Percentiles rank a stretch among this genome's conserved stretches.
Conservation (phyloP, 2,888 invertebrate species). For the Mimumesa dahlbomi region DNA sequence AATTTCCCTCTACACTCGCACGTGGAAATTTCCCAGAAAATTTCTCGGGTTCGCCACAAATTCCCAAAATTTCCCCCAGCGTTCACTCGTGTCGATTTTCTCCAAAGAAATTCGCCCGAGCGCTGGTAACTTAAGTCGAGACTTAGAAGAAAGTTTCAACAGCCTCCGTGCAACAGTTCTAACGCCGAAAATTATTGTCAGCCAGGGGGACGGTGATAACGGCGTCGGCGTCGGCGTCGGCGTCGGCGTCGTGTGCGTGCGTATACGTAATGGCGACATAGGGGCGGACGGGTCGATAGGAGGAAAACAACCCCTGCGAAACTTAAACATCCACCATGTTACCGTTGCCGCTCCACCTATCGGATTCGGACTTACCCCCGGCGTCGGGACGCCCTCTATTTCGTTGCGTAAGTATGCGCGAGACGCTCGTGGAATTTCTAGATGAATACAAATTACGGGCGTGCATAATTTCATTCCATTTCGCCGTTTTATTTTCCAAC, state of each 20-base stretch:
- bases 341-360: slow-evolving; percentile 37
- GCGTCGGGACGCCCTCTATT: slow-evolving; percentile 48
- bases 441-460: no score
- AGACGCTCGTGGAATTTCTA: no score
- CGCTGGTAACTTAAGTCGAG: background rate
- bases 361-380: slow-evolving; percentile 36
- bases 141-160: slow-evolving; percentile 47
- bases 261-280: slow-evolving; percentile 69
- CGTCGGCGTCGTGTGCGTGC: slow-evolving; percentile 13
- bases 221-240: slow-evolving; percentile 41
- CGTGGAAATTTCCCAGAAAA: background rate
- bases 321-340: slow-evolving; percentile 51
- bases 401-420: no score
- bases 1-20: no score
- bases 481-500: no score
- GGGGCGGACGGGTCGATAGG: slow-evolving; percentile 77
- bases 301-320: slow-evolving; percentile 59
- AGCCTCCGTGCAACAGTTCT: slow-evolving; percentile 61
- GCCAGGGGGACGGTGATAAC: slow-evolving; percentile 44
- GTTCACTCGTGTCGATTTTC: no score
- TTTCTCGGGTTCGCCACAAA: background rate
- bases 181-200: slow-evolving; percentile 65
- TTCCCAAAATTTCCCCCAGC: no score
- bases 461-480: no score
- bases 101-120: background rate